Evolutionary conservation across 2,888 invertebrate genomes (phyloP).

Genomic region (Griposia aprilina): DNA sequence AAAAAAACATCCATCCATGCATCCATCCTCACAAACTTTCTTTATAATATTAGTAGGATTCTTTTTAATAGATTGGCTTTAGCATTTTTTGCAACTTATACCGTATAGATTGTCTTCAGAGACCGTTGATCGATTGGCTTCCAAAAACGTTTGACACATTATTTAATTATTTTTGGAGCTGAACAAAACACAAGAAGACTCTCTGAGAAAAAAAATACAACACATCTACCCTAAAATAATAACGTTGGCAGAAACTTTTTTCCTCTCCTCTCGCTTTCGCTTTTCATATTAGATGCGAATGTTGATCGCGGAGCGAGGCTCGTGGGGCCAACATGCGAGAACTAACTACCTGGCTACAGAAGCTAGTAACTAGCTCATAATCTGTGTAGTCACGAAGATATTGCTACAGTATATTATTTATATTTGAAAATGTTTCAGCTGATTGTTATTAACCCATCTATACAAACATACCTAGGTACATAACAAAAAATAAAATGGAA

Average conservation of each 20-base stretch:
- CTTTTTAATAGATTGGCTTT: not conserved
- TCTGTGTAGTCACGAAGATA: not conserved
- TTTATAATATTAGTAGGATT: no score
- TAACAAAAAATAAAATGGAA: no score
- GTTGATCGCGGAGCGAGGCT: constrained; percentile 24
- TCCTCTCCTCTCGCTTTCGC: not conserved
- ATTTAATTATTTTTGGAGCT: not conserved
- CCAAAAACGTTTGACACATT: not conserved
- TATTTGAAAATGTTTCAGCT: not conserved
- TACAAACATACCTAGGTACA: not conserved
- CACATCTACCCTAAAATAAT: not conserved
- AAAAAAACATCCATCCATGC: no score
- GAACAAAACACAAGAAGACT: not conserved
- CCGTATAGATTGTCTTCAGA: not conserved
- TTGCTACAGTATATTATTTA: not conserved
- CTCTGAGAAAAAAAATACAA: not conserved
- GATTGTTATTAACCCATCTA: not conserved
- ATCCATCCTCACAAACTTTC: no score
- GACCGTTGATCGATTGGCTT: not conserved
- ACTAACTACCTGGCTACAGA: not conserved
- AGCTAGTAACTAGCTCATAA: not conserved
- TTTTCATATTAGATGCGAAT: constrained; percentile 22
- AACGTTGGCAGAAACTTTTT: constrained; percentile 2
- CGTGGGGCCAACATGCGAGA: constrained; percentile 6
- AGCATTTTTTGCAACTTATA: not conserved